phyloP scores from a whole-genome alignment of 2,113 vertebrate genomes.

The Willisornis vidua region DNA sequence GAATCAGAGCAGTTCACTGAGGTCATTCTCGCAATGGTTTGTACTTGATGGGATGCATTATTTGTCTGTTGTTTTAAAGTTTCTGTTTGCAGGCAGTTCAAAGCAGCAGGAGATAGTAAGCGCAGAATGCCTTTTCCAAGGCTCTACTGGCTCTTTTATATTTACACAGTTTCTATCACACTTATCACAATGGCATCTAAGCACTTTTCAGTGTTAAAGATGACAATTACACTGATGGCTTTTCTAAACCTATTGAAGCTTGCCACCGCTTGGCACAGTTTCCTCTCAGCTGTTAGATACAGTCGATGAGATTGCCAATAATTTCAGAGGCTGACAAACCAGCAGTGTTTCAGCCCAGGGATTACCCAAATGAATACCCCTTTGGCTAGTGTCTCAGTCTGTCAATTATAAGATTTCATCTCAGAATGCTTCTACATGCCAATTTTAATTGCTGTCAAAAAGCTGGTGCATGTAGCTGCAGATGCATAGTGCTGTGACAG shows the following conservation, averaged over 20 bases:
- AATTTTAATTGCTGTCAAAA: slow-evolving; percentile 60
- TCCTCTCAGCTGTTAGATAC: slow-evolving; percentile 49
- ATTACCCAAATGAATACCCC: slow-evolving; percentile 14
- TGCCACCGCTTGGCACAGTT: slow-evolving; percentile 42
- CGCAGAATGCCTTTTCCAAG: neutral
- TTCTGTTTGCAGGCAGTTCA: neutral
- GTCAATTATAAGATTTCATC: slow-evolving; percentile 55
- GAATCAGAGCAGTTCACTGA: neutral
- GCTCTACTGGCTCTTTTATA: neutral
- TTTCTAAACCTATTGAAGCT: slow-evolving; percentile 42
- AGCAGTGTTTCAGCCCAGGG: slow-evolving; percentile 51
- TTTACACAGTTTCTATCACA: neutral
- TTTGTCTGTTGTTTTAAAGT: neutral
- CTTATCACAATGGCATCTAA: slow-evolving; percentile 21
- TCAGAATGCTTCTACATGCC: slow-evolving; percentile 19
- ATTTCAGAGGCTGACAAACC: slow-evolving; percentile 58
- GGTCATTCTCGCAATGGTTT: neutral
- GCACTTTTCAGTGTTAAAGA: slow-evolving; percentile 35
- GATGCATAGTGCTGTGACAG: neutral
- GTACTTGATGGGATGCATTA: neutral
- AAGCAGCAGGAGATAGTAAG: neutral
- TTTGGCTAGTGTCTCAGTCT: slow-evolving; percentile 35
- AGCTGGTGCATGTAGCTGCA: neutral
- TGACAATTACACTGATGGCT: slow-evolving; percentile 9
- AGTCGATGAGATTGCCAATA: slow-evolving; percentile 45